Percentiles rank a stretch among this genome's conserved stretches.
phyloP scores from a whole-genome alignment of 2,888 invertebrate genomes.

The Hirtodrosophila cameraria region DNA sequence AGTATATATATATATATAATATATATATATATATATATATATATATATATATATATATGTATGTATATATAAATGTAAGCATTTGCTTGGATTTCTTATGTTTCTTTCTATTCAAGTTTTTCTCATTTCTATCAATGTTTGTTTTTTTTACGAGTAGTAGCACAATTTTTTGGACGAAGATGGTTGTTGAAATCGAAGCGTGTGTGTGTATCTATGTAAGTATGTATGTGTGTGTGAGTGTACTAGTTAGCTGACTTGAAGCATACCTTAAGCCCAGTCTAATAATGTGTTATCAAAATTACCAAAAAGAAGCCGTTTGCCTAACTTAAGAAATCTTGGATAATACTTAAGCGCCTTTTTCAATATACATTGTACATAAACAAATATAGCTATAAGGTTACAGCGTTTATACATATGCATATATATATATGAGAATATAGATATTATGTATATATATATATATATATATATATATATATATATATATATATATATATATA shows the following conservation, averaged over 20 bases:
- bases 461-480: neutral
- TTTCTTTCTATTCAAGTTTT: conserved; percentile 17
- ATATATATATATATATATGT: conserved; percentile 15
- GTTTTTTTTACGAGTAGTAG: conserved; percentile 66
- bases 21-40: conserved; percentile 31
- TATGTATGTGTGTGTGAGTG: conserved; percentile 13
- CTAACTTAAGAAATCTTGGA: conserved; percentile 3
- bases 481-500: neutral
- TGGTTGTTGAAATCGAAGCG: conserved; percentile 73
- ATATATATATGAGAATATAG: too few species aligned
- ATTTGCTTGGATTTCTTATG: conserved; percentile 16
- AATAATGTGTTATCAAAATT: conserved; percentile 9
- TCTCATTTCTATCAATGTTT: conserved; percentile 62
- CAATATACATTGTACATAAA: conserved; percentile 11
- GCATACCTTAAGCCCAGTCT: conserved; percentile 10
- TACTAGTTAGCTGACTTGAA: conserved; percentile 26
- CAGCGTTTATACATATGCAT: neutral
- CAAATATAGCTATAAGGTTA: neutral
- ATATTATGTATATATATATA: neutral
- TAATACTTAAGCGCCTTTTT: neutral
- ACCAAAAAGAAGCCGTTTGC: conserved; percentile 17
- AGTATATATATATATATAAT: conserved; percentile 8
- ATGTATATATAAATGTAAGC: conserved; percentile 32
- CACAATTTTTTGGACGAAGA: conserved; percentile 77
- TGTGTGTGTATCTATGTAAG: conserved; percentile 24